These are phyloP conservation scores for Tachina fera DNA, from an alignment of 2,888 invertebrate species.

Conservation along the genomic window DNA sequence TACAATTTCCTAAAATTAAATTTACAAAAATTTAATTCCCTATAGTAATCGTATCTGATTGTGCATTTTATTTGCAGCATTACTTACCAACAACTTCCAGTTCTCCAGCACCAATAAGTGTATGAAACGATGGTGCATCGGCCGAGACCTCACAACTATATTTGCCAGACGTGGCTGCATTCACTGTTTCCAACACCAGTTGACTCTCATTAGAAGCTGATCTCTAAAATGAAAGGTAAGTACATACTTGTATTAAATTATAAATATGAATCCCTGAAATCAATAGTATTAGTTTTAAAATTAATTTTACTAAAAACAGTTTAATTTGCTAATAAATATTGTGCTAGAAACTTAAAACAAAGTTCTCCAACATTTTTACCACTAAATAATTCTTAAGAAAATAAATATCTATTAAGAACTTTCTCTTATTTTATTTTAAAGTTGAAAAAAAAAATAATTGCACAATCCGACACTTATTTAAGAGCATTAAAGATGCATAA, in stretches of 20 bases:
- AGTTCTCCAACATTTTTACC: too few relatives aligned
- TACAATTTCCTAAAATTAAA: neutral
- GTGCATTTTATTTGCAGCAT: neutral
- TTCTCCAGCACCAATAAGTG: slow-evolving; percentile 79
- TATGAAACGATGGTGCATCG: slow-evolving; percentile 81
- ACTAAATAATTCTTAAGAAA: neutral
- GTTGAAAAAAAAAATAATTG: neutral
- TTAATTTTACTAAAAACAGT: too few relatives aligned
- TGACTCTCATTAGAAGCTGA: slow-evolving; percentile 79
- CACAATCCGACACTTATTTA: neutral
- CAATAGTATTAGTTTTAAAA: neutral
- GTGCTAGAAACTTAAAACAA: too few relatives aligned
- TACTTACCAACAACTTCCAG: slow-evolving; percentile 81
- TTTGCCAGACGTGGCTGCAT: slow-evolving; percentile 77
- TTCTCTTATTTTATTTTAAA: neutral
- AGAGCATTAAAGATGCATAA: slow-evolving; percentile 51
- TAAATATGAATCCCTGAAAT: too few relatives aligned
- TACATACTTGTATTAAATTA: neutral
- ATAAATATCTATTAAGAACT: slow-evolving; percentile 51
- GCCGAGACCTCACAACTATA: slow-evolving; percentile 81
- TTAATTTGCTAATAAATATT: too few relatives aligned
- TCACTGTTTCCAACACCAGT: slow-evolving; percentile 77
- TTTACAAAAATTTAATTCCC: too few relatives aligned
- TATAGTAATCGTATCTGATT: neutral
- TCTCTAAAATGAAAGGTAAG: slow-evolving; percentile 65